Percentiles rank a stretch among this genome's conserved stretches.
Evolutionary conservation across 2,113 vertebrate genomes (phyloP).

Genomic region (Gallinago paraguaiae): DNA sequence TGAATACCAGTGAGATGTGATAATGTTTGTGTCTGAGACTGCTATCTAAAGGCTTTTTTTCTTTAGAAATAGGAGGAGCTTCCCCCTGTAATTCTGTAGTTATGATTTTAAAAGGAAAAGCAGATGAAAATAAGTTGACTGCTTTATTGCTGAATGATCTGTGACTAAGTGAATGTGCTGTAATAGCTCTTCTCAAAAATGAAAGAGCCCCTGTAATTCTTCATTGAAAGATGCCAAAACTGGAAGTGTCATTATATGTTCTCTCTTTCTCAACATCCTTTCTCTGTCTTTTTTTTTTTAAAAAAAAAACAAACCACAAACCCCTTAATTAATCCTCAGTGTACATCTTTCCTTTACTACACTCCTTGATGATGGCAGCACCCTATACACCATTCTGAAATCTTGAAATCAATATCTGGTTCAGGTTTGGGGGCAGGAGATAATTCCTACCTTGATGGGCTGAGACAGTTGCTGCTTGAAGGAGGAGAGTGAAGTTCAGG

Average conservation of each 20-base stretch:
- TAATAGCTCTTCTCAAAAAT: conserved; percentile 3
- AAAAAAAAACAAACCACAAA: too few species aligned
- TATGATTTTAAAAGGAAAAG: conserved; percentile 6
- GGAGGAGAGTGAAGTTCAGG: neutral
- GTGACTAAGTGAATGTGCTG: neutral
- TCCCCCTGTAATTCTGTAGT: neutral
- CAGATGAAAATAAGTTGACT: conserved; percentile 10
- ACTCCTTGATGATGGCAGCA: neutral
- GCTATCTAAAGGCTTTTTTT: neutral
- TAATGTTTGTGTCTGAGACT: neutral
- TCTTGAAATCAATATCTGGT: neutral
- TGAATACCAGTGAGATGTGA: neutral
- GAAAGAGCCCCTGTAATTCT: neutral
- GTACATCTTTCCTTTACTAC: neutral
- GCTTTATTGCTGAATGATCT: neutral
- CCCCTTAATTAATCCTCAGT: neutral
- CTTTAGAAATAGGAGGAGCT: neutral
- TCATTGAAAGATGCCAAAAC: neutral
- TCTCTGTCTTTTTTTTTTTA: neutral
- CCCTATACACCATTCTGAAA: neutral
- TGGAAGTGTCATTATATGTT: neutral
- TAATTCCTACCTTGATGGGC: neutral
- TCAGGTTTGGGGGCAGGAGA: neutral
- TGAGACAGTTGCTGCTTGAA: neutral
- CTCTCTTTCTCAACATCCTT: neutral